Conservation (phyloP, 1,140 invertebrate species). For the Drosophila triauraria region DNA sequence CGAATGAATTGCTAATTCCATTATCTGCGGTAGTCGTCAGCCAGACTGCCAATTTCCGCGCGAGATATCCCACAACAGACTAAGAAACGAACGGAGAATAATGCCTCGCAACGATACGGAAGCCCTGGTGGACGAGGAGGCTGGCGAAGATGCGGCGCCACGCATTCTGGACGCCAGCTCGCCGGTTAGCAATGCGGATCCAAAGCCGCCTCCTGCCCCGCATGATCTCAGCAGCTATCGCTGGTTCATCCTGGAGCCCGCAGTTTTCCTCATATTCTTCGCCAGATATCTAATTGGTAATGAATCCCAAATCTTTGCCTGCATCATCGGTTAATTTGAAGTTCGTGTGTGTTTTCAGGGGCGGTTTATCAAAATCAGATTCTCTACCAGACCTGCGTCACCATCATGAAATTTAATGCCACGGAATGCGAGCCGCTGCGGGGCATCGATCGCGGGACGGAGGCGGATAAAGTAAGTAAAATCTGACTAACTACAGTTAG, state of each 20-base stretch:
- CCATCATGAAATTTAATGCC: constrained; percentile 68
- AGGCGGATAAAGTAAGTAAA: constrained; percentile 70
- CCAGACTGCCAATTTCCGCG: constrained; percentile 3
- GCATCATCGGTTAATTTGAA: neutral
- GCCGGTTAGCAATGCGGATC: constrained; percentile 25
- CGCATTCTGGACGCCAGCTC: constrained; percentile 46
- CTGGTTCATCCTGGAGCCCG: constrained; percentile 81
- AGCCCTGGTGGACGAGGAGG: constrained; percentile 46
- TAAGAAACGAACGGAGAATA: neutral
- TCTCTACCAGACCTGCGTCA: constrained; percentile 78
- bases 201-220: neutral
- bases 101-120: constrained; percentile 31
- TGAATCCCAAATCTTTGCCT: neutral
- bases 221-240: constrained; percentile 24
- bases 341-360: constrained; percentile 58
- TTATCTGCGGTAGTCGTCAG: constrained; percentile 47
- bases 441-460: constrained; percentile 72
- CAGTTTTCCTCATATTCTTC: constrained; percentile 78
- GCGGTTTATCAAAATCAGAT: constrained; percentile 82
- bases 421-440: constrained; percentile 71
- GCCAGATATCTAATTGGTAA: constrained; percentile 76
- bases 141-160: constrained; percentile 33
- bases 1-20: constrained; percentile 71
- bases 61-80: constrained; percentile 2
- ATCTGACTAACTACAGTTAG: neutral